phyloP scores from a whole-genome alignment of 2,888 invertebrate species.

The Amiota minor region DNA sequence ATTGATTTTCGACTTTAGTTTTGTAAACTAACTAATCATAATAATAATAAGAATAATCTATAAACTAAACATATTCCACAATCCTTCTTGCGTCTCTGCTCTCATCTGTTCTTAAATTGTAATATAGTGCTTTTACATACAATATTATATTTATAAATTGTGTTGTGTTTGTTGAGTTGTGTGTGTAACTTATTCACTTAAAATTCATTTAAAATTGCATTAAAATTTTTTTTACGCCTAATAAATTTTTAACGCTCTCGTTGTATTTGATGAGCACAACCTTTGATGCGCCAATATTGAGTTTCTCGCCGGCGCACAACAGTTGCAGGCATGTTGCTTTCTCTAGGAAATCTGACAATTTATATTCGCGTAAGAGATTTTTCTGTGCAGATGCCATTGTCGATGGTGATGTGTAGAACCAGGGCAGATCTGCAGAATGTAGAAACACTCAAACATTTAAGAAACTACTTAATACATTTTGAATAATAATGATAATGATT shows the following conservation, averaged over 20 bases:
- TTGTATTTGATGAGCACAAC: constrained; percentile 88
- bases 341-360: constrained; percentile 86
- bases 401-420: constrained; percentile 49
- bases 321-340: constrained; percentile 86
- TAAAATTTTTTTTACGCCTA: constrained; percentile 85
- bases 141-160: constrained; percentile 36
- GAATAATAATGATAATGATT: not conserved
- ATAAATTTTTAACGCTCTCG: constrained; percentile 85
- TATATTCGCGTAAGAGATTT: constrained; percentile 79
- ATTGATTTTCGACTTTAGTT: constrained; percentile 23
- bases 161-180: constrained; percentile 40
- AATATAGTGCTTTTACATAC: constrained; percentile 34
- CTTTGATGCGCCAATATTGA: constrained; percentile 86
- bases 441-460: not conserved
- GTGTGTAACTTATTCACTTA: not conserved
- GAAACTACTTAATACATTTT: not conserved
- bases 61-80: too few species aligned
- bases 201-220: constrained; percentile 77
- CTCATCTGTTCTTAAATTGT: constrained; percentile 31
- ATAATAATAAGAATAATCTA: not conserved
- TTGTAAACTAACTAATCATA: constrained; percentile 30
- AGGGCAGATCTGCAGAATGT: constrained; percentile 69
- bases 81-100: not conserved
- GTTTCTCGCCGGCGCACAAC: constrained; percentile 84
- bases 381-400: constrained; percentile 64